Evolutionary conservation across 1,140 invertebrate species (phyloP), one percentile per base, ranked within the genome.

Genomic region (Pantala flavescens): DNA sequence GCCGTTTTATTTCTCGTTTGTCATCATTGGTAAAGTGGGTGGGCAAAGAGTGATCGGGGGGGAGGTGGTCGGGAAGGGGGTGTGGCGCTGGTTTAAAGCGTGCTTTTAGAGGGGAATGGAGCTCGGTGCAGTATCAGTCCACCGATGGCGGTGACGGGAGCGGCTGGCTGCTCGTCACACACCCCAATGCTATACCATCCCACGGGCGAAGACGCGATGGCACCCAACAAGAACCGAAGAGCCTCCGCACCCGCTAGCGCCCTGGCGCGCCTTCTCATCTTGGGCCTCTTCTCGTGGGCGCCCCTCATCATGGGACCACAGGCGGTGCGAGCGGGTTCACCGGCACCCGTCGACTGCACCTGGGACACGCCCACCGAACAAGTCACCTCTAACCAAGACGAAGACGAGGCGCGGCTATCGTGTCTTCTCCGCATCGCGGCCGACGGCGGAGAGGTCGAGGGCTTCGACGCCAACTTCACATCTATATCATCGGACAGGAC

Each of bases 111-210:
- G 49, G 49, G 49, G 49, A 16, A 63, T 63, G 49, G 49, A 63
- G 49, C 49, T 63, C 49, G 49, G 49, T 63, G 49, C 49, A 63
- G 49, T 63, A 21, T 63, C 49, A 63, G 49, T 63, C 49, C 49
- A 63, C 49, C 49, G 49, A 63, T 63, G 49, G 49, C 49, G 49
- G 49, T 63, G 49, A 63, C 49, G 49, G 49, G 49, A 63, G 49
- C 49, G n/a, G 49, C 49, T 16, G 49, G 3, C n/a, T 63, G 5
- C 49, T 63, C 49, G 16, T 63, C 16, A 16, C 49, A 19, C 49
- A 21, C 3, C 12, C 49, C 49, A 3, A 14, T 12, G 16, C 16
- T 21, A 3, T 16, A 3, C 49, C 14, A 19, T 16, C 49, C 49
- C 14, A 63, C 12, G 49, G 49, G n/a, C 14, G 49, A 63, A 63